These are phyloP conservation scores for Nylanderia fulva DNA, from an alignment of 1,140 invertebrate species.

Conservation along the genomic window DNA sequence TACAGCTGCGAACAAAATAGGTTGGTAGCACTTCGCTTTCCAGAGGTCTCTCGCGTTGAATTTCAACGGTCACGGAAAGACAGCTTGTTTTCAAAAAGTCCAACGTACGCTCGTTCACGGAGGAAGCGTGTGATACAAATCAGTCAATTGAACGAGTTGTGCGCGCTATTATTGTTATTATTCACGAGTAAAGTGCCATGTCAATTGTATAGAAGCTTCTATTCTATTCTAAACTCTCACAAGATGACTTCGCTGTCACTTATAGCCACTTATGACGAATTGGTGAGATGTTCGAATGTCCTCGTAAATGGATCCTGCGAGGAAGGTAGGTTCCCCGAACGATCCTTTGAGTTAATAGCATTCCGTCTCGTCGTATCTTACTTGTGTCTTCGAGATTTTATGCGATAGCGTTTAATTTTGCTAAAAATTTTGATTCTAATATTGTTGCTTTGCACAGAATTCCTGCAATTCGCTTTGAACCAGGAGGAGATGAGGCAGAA, in stretches of 20 bases:
- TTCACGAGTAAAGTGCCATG: background rate
- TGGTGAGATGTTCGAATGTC: conserved; percentile 89
- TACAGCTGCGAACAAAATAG: too few species aligned
- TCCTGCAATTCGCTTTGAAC: conserved; percentile 89
- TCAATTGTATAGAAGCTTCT: background rate
- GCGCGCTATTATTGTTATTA: background rate
- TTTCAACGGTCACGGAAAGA: conserved; percentile 27
- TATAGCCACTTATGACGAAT: conserved; percentile 88
- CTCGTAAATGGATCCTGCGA: conserved; percentile 89
- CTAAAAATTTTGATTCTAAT: background rate
- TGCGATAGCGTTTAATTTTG: background rate
- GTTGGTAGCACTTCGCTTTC: background rate
- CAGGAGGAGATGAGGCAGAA: conserved; percentile 90
- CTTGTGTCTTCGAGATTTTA: background rate
- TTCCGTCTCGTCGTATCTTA: background rate
- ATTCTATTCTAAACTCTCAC: too few species aligned
- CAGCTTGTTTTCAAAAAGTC: background rate
- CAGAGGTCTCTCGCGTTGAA: background rate
- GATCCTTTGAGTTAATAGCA: conserved; percentile 41
- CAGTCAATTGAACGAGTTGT: too few species aligned
- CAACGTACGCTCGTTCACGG: background rate
- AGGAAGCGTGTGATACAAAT: too few species aligned
- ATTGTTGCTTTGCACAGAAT: conserved; percentile 87
- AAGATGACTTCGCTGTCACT: conserved; percentile 83
- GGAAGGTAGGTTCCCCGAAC: conserved; percentile 87